Base-by-base conservation (phyloP, 2,888 invertebrate species). In the Listrodromus nycthemerus region DNA sequence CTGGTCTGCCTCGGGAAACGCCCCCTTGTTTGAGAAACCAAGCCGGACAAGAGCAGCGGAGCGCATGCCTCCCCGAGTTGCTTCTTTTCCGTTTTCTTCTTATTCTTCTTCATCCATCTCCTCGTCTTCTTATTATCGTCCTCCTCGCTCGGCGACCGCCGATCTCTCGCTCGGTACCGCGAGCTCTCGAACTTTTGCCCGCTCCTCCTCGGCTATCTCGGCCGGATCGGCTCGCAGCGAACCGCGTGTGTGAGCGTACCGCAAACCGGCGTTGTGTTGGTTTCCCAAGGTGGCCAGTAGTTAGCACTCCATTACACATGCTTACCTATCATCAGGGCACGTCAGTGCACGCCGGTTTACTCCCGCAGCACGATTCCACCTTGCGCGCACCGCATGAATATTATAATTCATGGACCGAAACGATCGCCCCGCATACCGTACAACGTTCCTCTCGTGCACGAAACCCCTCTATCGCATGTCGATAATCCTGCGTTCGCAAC, bases 291-390 rank as follows among this genome's bases (percentile, higher is more conserved):
- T 91, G 91, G 91, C 87, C 90, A 87, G 89, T 90, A 92, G 92
- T 92, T 92, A 92, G 90, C 92, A 92, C 92, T 91, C 91, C 90
- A 92, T 92, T 92, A 92, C 91, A 91, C 89, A 91, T 90, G 91
- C 91, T 92, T 91, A 90, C 91, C 92, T 91, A 92, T 92, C 92
- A 92, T 92, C 92, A 92, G 87, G 87, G 89, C 89, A 89, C 89
- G 89, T 87, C 88, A 71, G 77, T 89, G 83, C 88, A 86, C 89
- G 58, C 41, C 58, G 89, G 88, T 90, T 90, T 89, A 83, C 88
- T 88, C 87, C 80, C 83, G 76, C 73, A 78, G 58, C 83, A 76
- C 78, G 73, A 67, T 83, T 83, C 67, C 63, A 65, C 65, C 52
- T 73, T 41, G 41, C 65, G 52, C 30, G 21, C 27, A 19, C 30